Percentiles rank a stretch among this genome's conserved stretches.
phyloP scores from a whole-genome alignment of 23 tunicate genomes.

The Clavelina lepadiformis region DNA sequence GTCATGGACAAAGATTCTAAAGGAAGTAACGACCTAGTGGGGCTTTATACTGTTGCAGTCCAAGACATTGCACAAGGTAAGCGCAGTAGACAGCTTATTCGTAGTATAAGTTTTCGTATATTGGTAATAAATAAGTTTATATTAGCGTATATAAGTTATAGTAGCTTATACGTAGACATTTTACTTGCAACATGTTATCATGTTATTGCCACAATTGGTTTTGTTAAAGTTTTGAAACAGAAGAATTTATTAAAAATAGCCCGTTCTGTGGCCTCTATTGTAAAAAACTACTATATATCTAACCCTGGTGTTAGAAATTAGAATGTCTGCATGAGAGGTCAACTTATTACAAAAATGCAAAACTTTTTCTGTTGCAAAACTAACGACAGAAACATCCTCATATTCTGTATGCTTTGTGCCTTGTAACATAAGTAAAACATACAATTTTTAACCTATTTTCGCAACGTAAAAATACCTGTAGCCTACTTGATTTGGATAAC shows the following conservation, averaged over 20 bases:
- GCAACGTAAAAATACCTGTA: too few species aligned
- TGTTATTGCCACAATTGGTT: background rate
- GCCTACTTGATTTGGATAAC: background rate
- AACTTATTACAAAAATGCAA: background rate
- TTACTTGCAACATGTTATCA: background rate
- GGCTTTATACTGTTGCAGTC: constrained; percentile 8
- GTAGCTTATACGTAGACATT: background rate
- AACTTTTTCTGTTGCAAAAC: background rate
- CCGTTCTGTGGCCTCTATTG: too few species aligned
- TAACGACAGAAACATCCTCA: background rate
- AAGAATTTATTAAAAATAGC: too few species aligned
- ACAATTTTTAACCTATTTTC: too few species aligned
- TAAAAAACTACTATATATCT: background rate
- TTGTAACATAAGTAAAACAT: too few species aligned
- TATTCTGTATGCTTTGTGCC: background rate
- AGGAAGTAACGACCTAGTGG: constrained; percentile 53
- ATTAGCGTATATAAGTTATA: too few species aligned
- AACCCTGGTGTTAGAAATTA: background rate
- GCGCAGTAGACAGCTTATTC: background rate
- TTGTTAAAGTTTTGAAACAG: constrained; percentile 12
- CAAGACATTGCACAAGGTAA: constrained; percentile 14
- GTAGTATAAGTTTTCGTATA: background rate
- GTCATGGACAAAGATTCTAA: constrained; percentile 56
- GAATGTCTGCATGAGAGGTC: background rate
- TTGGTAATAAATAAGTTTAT: background rate